phyloP scores from a whole-genome alignment of 2,113 vertebrate species.

The Siniperca chuatsi region DNA sequence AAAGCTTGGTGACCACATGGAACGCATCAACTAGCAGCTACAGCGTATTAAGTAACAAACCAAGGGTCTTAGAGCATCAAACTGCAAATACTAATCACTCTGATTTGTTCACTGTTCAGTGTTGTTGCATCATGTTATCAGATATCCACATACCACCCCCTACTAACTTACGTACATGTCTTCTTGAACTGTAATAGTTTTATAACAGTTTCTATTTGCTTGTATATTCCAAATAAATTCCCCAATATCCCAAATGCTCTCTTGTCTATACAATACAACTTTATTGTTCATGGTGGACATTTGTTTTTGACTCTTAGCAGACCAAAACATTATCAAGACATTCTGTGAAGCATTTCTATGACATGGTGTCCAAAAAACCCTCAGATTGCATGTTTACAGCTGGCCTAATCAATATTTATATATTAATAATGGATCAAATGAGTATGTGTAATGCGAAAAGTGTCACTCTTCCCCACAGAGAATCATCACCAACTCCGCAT shows the following conservation, averaged over 20 bases:
- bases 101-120: not conserved
- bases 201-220: not conserved
- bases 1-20: not conserved
- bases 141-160: not conserved
- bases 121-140: not conserved
- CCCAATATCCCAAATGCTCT: not conserved
- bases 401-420: no score
- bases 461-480: no score
- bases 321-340: not conserved
- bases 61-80: not conserved
- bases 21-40: not conserved
- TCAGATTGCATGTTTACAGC: no score
- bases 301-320: not conserved
- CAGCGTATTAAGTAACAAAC: not conserved
- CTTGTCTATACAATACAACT: not conserved
- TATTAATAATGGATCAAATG: no score
- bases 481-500: no score
- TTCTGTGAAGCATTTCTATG: no score
- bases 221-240: constrained; percentile 52
- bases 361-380: no score
- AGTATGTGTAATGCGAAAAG: no score
- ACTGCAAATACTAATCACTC: constrained; percentile 16
- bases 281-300: not conserved
- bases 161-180: not conserved
- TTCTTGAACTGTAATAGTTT: not conserved